Evolutionary conservation across 2,113 vertebrate genomes (phyloP).

Genomic region (Bucco capensis): DNA sequence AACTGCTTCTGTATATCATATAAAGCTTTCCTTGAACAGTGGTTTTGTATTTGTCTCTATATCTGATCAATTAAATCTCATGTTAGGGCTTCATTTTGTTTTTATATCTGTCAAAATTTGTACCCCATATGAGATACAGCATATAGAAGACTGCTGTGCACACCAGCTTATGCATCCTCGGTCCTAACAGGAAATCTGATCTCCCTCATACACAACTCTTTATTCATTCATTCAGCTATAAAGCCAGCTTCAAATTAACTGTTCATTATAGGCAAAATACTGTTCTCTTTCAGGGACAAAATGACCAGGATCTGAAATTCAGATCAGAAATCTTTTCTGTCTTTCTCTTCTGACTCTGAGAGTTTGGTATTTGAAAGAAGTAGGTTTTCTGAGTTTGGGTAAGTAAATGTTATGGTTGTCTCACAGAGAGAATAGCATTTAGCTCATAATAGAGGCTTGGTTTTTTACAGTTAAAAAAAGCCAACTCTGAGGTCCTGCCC

Average conservation of each 20-base stretch:
- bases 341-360: neutral
- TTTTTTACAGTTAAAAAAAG: slow-evolving; percentile 10
- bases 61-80: neutral
- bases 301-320: neutral
- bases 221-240: neutral
- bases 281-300: neutral
- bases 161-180: neutral
- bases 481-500: neutral
- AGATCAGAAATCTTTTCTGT: neutral
- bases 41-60: neutral
- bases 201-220: neutral
- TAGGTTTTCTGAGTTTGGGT: neutral
- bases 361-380: slow-evolving; percentile 26
- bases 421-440: slow-evolving; percentile 4
- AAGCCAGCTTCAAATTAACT: neutral
- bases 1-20: neutral
- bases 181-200: neutral
- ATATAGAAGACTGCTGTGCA: neutral
- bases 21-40: neutral
- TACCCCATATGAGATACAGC: neutral
- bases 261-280: slow-evolving; percentile 13
- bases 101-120: neutral
- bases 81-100: neutral
- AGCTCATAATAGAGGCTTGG: neutral
- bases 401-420: slow-evolving; percentile 2